Base-by-base conservation (phyloP, 2,113 vertebrate species). In the Syrrhaptes paradoxus region DNA sequence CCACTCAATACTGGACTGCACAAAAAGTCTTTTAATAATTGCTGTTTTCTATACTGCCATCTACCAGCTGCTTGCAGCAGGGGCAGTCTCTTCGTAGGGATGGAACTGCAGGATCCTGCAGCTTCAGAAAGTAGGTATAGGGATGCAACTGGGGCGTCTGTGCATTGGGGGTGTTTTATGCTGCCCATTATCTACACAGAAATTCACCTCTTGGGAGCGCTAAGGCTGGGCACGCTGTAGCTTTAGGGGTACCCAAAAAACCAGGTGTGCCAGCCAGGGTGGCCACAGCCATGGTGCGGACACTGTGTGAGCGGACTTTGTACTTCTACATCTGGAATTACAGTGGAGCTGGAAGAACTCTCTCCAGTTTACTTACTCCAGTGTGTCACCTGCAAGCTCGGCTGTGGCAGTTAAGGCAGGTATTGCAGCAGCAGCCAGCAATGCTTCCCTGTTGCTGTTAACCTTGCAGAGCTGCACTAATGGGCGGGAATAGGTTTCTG, bases 71-170 rank as follows among this genome's bases (percentile, higher is more conserved):
- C 55, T 84, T 67, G 84, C 54, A 85, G 58, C 52, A 88, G 43
- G n/a, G 8, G 4, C 38, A 13, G 10, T 76, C 17, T 76, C 17
- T 65, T 34, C 13, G 2, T 24, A 72, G 74, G 49, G 31, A 32
- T 65, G n/a, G 54, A 58, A 62, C 36, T 43, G 73, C 57, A 81
- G 61, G 34, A 78, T 78, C 45, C 32, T 41, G 48, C 62, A 54
- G 14, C 26, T 92, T 87, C 66, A 61, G 70, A 36, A 90, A 0
- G 25, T 58, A 7, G 15, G 28, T 57, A 13, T 24, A 71, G 41
- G 49, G 38, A 29, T 92, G 65, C n/a, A 49, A 0, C 0, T 38
- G 26, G 7, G 0, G 2, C 0, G 2, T 2, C 13, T 11, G 52
- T 38, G 46, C 2, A 18, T 55, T 73, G 5, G 3, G 7, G 0